Base-by-base conservation (phyloP, 2,797 vertebrate genomes). In the Oreochromis grahami region DNA sequence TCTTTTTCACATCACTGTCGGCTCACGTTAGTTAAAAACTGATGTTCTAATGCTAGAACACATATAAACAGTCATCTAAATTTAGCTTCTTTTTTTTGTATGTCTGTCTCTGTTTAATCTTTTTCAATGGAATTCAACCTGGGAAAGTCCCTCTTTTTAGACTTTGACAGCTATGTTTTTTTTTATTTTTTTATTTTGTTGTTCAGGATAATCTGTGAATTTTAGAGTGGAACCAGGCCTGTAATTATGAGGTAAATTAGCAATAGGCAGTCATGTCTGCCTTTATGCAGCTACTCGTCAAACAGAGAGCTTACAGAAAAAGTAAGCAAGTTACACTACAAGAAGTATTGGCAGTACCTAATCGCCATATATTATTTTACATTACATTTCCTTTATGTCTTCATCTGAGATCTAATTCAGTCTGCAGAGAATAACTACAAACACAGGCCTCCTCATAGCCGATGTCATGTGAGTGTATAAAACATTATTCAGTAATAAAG, bases 201-300 rank as follows among this genome's bases (percentile, higher is more conserved):
- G 76, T 80, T 83, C 60, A 63, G 84, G 52, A 87, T 84, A 91
- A 89, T 91, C 87, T 89, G 84, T 50, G 84, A 86, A 90, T 87
- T 93, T 80, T 51, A 86, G 86, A 78, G 80, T 14, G 4, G 77
- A 79, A 84, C 85, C 51, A 41, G 87, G 86, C 78, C 85, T 93
- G 89, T 90, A 95, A 93, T 94, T 92, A 91, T 74, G 63, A 87
- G 83, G 86, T 91, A 94, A 93, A 94, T 94, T 92, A 93, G 91
- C 89, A 92, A 89, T 89, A 90, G 89, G 88, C 79, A 81, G 89
- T 88, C 77, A 93, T 86, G 91, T 92, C 86, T 87, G 89, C 86
- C 81, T 80, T 78, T 90, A 21, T 82, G 19, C 77, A 78, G 84
- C 78, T 43, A 2, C 32, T 79, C 41, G 76, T 86, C 81, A 92